These are phyloP conservation scores for Drosophila antonietae DNA, from an alignment of 2,888 invertebrate species.

Conservation along the genomic window DNA sequence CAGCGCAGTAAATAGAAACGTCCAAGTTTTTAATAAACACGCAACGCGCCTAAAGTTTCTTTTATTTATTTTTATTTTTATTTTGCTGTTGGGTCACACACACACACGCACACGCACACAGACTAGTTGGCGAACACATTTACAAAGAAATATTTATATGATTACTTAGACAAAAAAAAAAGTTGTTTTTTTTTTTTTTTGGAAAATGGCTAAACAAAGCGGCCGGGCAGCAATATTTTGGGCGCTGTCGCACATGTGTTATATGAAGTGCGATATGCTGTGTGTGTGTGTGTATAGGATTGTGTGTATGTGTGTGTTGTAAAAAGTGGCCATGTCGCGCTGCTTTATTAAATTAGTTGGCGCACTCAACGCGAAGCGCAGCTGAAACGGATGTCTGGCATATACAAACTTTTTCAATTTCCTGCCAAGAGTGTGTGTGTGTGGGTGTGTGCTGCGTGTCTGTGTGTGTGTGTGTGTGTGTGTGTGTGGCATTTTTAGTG, in stretches of 20 bases:
- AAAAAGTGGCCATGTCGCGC: constrained; percentile 70
- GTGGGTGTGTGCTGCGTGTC: constrained; percentile 5
- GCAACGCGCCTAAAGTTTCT: constrained; percentile 58
- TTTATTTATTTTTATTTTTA: constrained; percentile 10
- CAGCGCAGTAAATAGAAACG: constrained; percentile 40
- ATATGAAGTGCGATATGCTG: constrained; percentile 15
- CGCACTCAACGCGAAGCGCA: constrained; percentile 62
- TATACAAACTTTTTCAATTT: constrained; percentile 77
- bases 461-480: constrained; percentile 14
- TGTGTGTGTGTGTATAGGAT: constrained; percentile 11
- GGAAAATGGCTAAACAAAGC: constrained; percentile 48
- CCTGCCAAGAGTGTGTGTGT: constrained; percentile 40
- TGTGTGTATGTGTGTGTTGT: constrained; percentile 25
- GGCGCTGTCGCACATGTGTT: constrained; percentile 33
- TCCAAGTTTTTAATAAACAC: constrained; percentile 75
- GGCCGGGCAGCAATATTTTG: constrained; percentile 35
- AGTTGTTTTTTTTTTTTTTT: constrained; percentile 20
- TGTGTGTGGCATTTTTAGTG: constrained; percentile 37
- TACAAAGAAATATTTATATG: constrained; percentile 71
- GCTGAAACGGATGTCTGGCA: constrained; percentile 68
- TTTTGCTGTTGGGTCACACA: constrained; percentile 28
- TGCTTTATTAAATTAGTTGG: constrained; percentile 76
- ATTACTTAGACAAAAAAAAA: constrained; percentile 61
- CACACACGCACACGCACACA: constrained; percentile 17
- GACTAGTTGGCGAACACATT: constrained; percentile 49